Base-by-base conservation (phyloP, 2,113 vertebrate species). In the Aramus guarauna region DNA sequence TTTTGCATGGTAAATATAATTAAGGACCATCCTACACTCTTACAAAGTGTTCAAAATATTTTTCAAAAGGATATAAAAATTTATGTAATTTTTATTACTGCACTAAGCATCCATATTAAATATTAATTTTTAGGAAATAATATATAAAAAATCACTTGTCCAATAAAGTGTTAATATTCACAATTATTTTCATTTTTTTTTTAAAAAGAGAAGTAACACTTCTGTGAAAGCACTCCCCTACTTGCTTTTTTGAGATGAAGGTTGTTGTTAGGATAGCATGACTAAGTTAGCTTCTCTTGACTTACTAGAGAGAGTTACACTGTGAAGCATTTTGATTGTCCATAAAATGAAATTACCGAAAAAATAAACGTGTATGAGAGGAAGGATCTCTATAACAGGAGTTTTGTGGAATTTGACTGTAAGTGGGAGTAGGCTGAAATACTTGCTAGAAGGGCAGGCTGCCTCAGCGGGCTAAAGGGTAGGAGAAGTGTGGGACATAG, bases 261-360 rank as follows among this genome's bases (percentile, higher is more conserved):
- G 9, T 15, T 79, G 5, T 20, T 88, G 6, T 36, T 84, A 87
- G 5, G 9, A 27, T 52, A 41, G 4, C 24, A 21, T 59, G 34
- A 32, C 4, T 67, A 55, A 66, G 7, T 36, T 71, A 60, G 5
- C 29, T 83, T 86, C 23, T 56, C 36, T 37, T 32, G 7, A 5
- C 11, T 71, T 67, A 20, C 39, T 56, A 41, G 58, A 60, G 17
- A 32, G 36, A 59, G 24, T 39, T 37, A 14, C 0, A 0, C 22
- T 67, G 16, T 55, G 63, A 90, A 84, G 20, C 5, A 30, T 78
- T 95, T 53, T 84, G 29, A 19, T 32, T 47, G 8, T 34, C 36
- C 12, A 15, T 52, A 60, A 88, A 81, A 80, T 41, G 37, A 85
- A 85, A 78, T 24, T 63, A 63, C 26, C 2, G 4, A 50, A 71